Evolutionary conservation across 1,140 invertebrate genomes (phyloP), one percentile per base, ranked within the genome.

Genomic region (Venturia canescens): DNA sequence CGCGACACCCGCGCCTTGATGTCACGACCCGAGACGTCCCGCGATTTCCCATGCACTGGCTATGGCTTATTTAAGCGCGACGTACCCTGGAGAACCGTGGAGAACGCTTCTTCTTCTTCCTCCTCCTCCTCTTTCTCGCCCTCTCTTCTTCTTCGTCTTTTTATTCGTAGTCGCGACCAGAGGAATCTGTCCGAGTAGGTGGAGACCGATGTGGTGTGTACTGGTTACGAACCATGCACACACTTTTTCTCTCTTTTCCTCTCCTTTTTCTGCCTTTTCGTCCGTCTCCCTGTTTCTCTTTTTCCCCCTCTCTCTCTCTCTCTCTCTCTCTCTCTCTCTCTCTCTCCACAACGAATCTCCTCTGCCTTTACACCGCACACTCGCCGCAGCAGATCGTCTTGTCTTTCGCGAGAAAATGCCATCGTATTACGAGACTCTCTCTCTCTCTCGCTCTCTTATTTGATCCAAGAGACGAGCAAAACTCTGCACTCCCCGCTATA

Each of bases 391-490:
- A 44, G 38, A 80, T 74, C 74, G 75, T 77, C 75, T 77, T 77
- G 75, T 77, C 34, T 63, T 77, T 38, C 53, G 38, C 34, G 34
- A 69, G 66, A 77, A 60, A 77, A 77, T 77, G 57, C 53, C 57
- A 77, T 63, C 50, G 72, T 78, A 69, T 69, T 69, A 69, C 66
- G 5, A 53, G 83, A 83, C 82, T 81, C 81, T 82, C 85, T 83
- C 85, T 44, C 38, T 13, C 38, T 13, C 38, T 44, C 38, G 7
- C 38, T 44, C 38, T 44, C 34, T 44, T 44, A 44, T 11, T 44
- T 44, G 84, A 78, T 79, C 76, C 85, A 82, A 79, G 85, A 80
- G 84, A 85, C 50, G 80, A 80, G 60, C 67, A 80, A 78, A 81
- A 60, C 84, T 77, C n/a, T 21, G 71, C 31, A 78, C 60, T 71